Evolutionary conservation across 2,888 invertebrate genomes (phyloP).

Genomic region (Rugalucina vietnamica): DNA sequence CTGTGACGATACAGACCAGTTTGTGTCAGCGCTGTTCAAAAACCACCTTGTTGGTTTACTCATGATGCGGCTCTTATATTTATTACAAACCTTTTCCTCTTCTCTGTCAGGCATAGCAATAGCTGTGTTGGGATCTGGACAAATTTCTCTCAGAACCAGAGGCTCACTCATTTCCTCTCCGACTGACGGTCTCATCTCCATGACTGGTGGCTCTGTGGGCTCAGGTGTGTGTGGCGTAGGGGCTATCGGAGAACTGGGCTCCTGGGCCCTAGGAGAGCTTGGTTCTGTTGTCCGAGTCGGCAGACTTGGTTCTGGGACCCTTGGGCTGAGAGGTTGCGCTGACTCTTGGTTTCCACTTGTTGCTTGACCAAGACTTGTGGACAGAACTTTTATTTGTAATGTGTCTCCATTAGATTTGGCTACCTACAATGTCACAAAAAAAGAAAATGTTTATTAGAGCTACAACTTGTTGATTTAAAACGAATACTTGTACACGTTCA

Average conservation of each 20-base stretch:
- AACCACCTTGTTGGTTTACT: no score
- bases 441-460: neutral
- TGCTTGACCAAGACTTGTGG: neutral
- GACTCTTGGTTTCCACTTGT: neutral
- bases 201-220: neutral
- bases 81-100: neutral
- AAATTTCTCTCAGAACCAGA: slow-evolving; percentile 35
- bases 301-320: no score
- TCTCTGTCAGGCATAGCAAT: slow-evolving; percentile 6
- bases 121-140: slow-evolving; percentile 35
- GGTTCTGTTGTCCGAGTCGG: neutral
- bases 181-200: neutral
- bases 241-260: neutral
- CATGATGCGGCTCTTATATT: no score
- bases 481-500: no score
- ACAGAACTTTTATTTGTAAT: neutral
- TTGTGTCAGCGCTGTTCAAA: no score
- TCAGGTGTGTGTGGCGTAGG: neutral
- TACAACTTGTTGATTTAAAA: no score
- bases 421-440: neutral
- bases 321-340: no score
- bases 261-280: neutral
- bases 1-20: no score
- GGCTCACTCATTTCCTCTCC: slow-evolving; percentile 19
- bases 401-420: neutral